Base-by-base conservation (phyloP, 2,888 invertebrate species). In the Drosophila anceps region DNA sequence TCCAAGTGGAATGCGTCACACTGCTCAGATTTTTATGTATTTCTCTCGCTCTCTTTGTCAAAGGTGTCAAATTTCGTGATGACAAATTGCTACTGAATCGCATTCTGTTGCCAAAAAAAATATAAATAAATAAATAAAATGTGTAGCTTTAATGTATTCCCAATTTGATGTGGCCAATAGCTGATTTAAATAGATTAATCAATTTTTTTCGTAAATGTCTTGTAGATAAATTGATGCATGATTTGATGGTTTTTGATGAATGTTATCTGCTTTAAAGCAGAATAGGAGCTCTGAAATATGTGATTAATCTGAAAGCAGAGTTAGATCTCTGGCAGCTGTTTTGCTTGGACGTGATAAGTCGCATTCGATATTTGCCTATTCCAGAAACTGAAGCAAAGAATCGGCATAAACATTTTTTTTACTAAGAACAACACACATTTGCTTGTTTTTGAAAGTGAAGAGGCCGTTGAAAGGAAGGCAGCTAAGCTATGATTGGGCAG, bases 21-120 rank as follows among this genome's bases (percentile, higher is more conserved):
- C 44, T 39, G 44, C 20, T 24, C 18, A 31, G n/a, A 48, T 57
- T 61, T 73, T 73, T 44, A 77, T 57, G 51, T 33, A 13, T 61
- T 58, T 59, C n/a, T 9, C 29, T 24, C 24, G 1, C 13, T 9
- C 31, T 39, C 12, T 18, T n/a, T 39, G 39, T 7, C 24, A 8
- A 15, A 33, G 61, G 69, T 67, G 43, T 43, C 54, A 46, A 29
- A 41, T 59, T 76, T 54, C 59, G 33, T 24, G 44, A 31, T 24
- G 39, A 13, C 37, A 24, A 60, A 51, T 33, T 43, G 72, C 72
- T 73, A 73, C 72, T 66, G 67, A 12, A 2, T 6, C 33, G 20
- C n/a, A 27, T 54, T 35, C 29, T 31, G 44, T n/a, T 31, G 64
- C 18, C 27, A 48, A 33, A 18, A 61, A 20, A 37, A 39, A 3